Conservation (phyloP, 53 echinoderm and acorn worm genomes). For the Apostichopus leukothele region DNA sequence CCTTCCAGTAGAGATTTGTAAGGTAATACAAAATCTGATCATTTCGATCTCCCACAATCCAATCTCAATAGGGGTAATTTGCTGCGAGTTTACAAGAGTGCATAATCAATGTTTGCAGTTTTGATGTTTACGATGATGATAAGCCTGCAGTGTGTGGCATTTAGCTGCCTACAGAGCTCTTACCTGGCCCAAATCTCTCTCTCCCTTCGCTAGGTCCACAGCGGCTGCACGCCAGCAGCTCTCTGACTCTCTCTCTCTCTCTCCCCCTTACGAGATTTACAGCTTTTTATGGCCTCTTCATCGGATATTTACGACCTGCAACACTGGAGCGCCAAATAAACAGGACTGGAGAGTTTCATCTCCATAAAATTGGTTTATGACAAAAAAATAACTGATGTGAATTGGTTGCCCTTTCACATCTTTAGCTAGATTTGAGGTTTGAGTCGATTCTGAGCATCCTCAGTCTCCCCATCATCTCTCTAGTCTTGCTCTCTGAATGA, state of each 20-base stretch:
- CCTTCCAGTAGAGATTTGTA: neutral
- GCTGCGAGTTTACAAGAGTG: conserved; percentile 37
- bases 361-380: conserved; percentile 55
- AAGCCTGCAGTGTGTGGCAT: conserved; percentile 41
- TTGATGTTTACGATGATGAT: conserved; percentile 54
- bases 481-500: neutral
- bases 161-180: conserved; percentile 1
- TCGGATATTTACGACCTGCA: conserved; percentile 45
- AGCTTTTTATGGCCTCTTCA: conserved; percentile 52
- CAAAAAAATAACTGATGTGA: conserved; percentile 49
- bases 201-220: neutral
- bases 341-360: conserved; percentile 54
- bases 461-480: neutral
- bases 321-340: conserved; percentile 53
- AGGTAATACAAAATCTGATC: neutral
- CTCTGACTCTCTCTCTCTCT: conserved; percentile 9
- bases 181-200: conserved; percentile 45
- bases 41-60: conserved; percentile 44
- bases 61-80: conserved; percentile 54
- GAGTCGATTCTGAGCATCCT: neutral
- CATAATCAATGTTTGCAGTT: conserved; percentile 53
- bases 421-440: conserved; percentile 6
- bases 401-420: conserved; percentile 52
- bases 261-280: conserved; percentile 40
- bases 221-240: neutral